These are phyloP conservation scores for Argopecten irradians DNA, from an alignment of 1,140 invertebrate species.

Conservation along the genomic window DNA sequence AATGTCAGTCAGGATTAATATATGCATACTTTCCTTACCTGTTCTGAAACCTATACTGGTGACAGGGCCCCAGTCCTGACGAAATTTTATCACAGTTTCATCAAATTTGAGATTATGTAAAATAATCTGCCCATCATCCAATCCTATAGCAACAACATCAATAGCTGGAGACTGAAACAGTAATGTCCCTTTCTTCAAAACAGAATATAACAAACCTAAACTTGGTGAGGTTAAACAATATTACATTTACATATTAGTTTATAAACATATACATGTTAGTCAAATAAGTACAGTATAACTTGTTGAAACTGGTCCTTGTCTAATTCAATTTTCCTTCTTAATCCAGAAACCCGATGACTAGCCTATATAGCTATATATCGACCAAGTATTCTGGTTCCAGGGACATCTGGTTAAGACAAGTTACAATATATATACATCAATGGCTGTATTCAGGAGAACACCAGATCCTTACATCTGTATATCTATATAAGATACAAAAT, in stretches of 20 bases:
- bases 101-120: constrained; percentile 94
- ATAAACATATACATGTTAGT: not conserved
- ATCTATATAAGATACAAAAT: not conserved
- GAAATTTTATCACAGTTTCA: constrained; percentile 89
- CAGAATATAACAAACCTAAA: not conserved
- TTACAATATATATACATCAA: too few species aligned
- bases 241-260: too few species aligned
- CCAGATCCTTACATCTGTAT: too few species aligned
- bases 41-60: constrained; percentile 90
- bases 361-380: too few species aligned
- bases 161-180: constrained; percentile 86
- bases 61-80: constrained; percentile 95
- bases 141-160: constrained; percentile 92
- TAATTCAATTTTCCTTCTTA: too few species aligned
- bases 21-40: constrained; percentile 70
- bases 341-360: too few species aligned
- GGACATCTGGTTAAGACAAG: too few species aligned
- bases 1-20: too few species aligned
- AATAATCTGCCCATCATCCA: constrained; percentile 88
- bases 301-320: too few species aligned
- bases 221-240: too few species aligned
- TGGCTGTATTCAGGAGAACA: too few species aligned
- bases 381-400: too few species aligned
- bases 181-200: not conserved
- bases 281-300: not conserved